Conservation (phyloP, 2,113 vertebrate genomes). For the Hemichromis elongatus region DNA sequence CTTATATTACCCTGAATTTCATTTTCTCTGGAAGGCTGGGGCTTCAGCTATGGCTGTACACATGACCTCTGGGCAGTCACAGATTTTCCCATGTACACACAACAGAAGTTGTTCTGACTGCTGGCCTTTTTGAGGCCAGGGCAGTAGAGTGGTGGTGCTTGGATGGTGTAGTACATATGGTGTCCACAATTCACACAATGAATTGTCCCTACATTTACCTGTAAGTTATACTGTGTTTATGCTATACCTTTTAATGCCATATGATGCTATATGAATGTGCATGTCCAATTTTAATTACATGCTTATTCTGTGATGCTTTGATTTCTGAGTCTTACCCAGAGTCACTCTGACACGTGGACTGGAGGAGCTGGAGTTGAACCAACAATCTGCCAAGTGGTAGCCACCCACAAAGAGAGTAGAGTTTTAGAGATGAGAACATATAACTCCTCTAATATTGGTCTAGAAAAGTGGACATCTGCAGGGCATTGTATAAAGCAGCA, state of each 20-base stretch:
- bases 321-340: neutral
- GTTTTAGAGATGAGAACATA: neutral
- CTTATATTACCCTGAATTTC: neutral
- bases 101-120: neutral
- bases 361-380: neutral
- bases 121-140: no score
- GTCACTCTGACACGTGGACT: neutral
- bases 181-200: neutral
- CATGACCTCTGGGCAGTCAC: neutral
- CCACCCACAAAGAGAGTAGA: neutral
- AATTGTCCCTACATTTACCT: neutral
- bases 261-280: neutral
- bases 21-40: neutral
- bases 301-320: neutral
- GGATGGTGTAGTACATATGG: neutral
- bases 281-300: neutral
- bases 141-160: neutral
- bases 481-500: neutral
- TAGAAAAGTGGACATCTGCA: neutral
- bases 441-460: neutral
- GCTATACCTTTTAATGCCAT: neutral
- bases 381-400: neutral
- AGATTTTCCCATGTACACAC: neutral
- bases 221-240: neutral
- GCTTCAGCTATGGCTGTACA: neutral